These are phyloP conservation scores for Python bivittatus DNA, from an alignment of 2,113 vertebrate species.

Conservation along the genomic window DNA sequence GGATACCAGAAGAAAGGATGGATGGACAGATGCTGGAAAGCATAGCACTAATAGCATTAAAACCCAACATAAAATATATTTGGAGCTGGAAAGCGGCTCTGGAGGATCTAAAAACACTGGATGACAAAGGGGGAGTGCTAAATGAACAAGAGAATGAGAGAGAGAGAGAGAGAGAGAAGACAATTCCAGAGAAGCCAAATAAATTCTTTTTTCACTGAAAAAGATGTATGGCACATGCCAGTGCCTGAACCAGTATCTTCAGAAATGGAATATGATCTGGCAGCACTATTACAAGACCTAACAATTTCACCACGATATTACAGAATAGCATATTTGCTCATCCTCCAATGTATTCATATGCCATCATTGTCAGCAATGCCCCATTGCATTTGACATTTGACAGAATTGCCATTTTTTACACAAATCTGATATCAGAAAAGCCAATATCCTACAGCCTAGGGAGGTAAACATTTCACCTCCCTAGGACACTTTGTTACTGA, in stretches of 20 bases:
- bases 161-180: background rate
- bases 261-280: background rate
- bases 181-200: background rate
- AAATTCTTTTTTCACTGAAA: background rate
- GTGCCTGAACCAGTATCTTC: background rate
- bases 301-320: background rate
- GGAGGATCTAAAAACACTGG: background rate
- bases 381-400: background rate
- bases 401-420: background rate
- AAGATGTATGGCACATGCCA: background rate
- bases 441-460: background rate
- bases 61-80: background rate
- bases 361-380: background rate
- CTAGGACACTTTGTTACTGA: background rate
- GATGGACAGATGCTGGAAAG: background rate
- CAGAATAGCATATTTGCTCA: background rate
- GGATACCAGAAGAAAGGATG: background rate
- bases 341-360: background rate
- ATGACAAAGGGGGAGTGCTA: background rate
- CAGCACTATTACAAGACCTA: background rate
- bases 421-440: background rate
- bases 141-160: background rate
- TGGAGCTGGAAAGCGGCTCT: background rate
- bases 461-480: background rate
- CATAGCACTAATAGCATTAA: background rate